Evolutionary conservation across 2,797 vertebrate species (phyloP).

Genomic region (Labeo calbasu): DNA sequence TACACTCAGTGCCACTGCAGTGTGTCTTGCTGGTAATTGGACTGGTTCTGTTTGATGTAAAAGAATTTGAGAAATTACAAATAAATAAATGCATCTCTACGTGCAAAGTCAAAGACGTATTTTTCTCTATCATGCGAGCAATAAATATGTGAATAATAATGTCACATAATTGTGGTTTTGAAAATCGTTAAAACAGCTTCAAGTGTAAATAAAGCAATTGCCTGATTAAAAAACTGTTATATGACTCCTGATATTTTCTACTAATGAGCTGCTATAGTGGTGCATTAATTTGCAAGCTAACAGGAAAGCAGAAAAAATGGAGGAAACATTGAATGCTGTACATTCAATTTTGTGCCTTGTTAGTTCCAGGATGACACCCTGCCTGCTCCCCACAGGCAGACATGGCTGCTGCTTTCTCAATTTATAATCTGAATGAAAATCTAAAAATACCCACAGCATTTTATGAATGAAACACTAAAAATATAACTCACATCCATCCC

Average conservation of each 20-base stretch:
- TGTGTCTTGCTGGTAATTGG: background rate
- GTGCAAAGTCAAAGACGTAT: background rate
- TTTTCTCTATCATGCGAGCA: background rate
- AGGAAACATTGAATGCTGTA: slow-evolving; percentile 49
- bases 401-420: slow-evolving; percentile 63
- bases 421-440: slow-evolving; percentile 73
- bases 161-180: background rate
- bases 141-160: background rate
- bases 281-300: slow-evolving; percentile 60
- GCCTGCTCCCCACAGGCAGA: slow-evolving; percentile 64
- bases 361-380: slow-evolving; percentile 65
- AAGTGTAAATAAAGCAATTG: slow-evolving; percentile 34
- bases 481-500: slow-evolving; percentile 67
- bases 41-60: background rate
- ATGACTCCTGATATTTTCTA: slow-evolving; percentile 55
- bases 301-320: slow-evolving; percentile 27
- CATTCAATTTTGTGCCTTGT: slow-evolving; percentile 59
- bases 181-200: slow-evolving; percentile 10
- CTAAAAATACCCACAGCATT: slow-evolving; percentile 71
- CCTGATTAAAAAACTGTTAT: slow-evolving; percentile 36
- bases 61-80: background rate
- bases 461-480: slow-evolving; percentile 72
- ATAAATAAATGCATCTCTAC: background rate
- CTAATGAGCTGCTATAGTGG: slow-evolving; percentile 60
- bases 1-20: background rate